A percentile compares a stretch with the other conserved stretches of the same genome.
These are phyloP conservation scores for Frankliniella fusca DNA, from an alignment of 2,888 invertebrate genomes.

Conservation along the genomic window DNA sequence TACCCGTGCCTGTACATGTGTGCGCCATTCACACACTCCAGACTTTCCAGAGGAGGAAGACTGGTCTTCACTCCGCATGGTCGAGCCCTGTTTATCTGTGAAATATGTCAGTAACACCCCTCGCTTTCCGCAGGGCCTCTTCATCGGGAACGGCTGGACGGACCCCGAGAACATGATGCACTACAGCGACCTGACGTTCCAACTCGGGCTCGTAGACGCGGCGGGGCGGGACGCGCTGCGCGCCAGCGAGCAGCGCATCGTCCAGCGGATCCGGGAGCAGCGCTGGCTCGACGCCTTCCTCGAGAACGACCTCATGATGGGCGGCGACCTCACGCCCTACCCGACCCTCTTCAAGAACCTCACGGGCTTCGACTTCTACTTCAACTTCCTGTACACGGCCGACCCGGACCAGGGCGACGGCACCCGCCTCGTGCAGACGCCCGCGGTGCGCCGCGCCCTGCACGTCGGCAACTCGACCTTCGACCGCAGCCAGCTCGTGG, in stretches of 20 bases:
- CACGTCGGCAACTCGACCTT: conserved; percentile 37
- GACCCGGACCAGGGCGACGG: conserved; percentile 46
- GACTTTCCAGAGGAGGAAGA: too few relatives aligned
- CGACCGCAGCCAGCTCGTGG: conserved; percentile 51
- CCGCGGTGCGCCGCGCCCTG: conserved; percentile 28
- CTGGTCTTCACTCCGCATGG: too few relatives aligned
- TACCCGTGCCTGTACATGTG: too few relatives aligned
- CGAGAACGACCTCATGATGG: conserved; percentile 31
- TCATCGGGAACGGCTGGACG: conserved; percentile 54
- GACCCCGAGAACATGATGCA: conserved; percentile 53
- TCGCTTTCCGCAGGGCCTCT: conserved; percentile 47
- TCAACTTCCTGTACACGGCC: conserved; percentile 64
- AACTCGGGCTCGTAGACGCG: conserved; percentile 50
- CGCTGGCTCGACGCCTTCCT: conserved; percentile 38
- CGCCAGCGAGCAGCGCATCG: not conserved
- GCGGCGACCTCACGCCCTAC: conserved; percentile 16
- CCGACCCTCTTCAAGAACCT: conserved; percentile 64
- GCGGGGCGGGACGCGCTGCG: not conserved
- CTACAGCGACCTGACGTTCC: conserved; percentile 53
- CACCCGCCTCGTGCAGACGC: not conserved
- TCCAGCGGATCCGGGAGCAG: conserved; percentile 37
- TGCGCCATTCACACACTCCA: too few relatives aligned
- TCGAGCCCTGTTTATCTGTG: too few relatives aligned
- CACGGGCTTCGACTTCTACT: conserved; percentile 72
- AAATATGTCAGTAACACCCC: too few relatives aligned